A percentile compares a stretch with the other conserved stretches of the same genome.
Evolutionary conservation across 2,888 invertebrate species (phyloP).

Genomic region (Omphaloscelis lunosa): DNA sequence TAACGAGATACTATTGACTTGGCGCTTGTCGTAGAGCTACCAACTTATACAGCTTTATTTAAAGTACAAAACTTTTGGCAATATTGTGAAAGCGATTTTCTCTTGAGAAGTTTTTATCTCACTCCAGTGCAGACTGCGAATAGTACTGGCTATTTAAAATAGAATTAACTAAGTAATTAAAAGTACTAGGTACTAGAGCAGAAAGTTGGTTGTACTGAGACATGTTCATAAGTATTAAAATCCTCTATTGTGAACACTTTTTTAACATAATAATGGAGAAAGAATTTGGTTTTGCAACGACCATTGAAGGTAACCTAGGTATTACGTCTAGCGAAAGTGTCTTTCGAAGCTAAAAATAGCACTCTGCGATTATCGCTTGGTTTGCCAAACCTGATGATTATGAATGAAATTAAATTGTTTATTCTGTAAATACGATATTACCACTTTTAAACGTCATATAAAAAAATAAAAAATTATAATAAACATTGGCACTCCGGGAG

Average conservation of each 20-base stretch:
- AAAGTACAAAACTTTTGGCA: slow-evolving; percentile 76
- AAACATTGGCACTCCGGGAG: too few species aligned
- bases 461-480: too few species aligned
- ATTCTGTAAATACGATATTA: too few species aligned
- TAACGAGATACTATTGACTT: slow-evolving; percentile 85
- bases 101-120: slow-evolving; percentile 66
- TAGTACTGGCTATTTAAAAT: slow-evolving; percentile 63
- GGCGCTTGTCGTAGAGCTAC: slow-evolving; percentile 75
- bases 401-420: too few species aligned
- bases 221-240: slow-evolving; percentile 2
- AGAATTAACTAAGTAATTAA: slow-evolving; percentile 62
- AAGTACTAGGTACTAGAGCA: slow-evolving; percentile 31
- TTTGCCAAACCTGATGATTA: neutral
- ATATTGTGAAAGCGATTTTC: slow-evolving; percentile 73
- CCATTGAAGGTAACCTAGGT: neutral
- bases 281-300: neutral
- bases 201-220: slow-evolving; percentile 26
- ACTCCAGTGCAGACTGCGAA: slow-evolving; percentile 57
- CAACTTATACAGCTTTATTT: slow-evolving; percentile 81
- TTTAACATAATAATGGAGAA: neutral
- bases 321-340: neutral
- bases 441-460: too few species aligned
- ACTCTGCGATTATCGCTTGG: neutral
- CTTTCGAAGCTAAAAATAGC: neutral
- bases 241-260: neutral